Evolutionary conservation across 2,113 vertebrate species (phyloP).

Genomic region (Myrmophylax atrothorax): DNA sequence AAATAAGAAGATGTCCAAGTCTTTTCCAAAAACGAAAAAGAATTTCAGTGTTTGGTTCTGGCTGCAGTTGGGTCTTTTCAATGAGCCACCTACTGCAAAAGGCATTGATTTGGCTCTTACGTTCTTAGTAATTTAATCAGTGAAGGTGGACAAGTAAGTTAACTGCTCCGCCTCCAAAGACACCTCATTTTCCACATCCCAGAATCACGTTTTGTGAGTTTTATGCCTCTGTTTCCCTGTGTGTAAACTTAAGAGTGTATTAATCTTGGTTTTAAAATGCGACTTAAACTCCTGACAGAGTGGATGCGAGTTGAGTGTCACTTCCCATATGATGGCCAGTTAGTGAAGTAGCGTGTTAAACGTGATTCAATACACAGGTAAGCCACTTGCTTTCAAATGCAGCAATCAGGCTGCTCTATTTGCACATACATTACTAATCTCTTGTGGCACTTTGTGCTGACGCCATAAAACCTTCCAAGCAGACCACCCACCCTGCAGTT

Average conservation of each 20-base stretch:
- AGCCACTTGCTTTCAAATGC: not conserved
- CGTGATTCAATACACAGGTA: not conserved
- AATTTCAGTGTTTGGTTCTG: not conserved
- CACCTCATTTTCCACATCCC: fast-evolving
- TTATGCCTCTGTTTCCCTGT: not conserved
- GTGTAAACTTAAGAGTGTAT: not conserved
- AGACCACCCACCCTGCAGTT: slow-evolving; percentile 76
- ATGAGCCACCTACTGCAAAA: not conserved
- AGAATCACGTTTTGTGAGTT: not conserved
- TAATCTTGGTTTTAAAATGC: not conserved
- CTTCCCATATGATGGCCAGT: not conserved
- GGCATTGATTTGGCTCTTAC: not conserved
- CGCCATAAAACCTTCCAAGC: slow-evolving; percentile 37
- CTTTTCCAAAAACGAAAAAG: not conserved
- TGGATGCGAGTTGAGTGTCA: not conserved
- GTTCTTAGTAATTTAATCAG: not conserved
- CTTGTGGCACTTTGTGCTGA: slow-evolving; percentile 53
- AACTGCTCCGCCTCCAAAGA: not conserved
- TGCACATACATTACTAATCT: slow-evolving; percentile 29
- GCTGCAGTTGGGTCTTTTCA: not conserved
- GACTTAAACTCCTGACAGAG: not conserved
- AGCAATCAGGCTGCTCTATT: not conserved
- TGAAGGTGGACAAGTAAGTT: not conserved
- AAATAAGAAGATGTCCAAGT: not conserved
- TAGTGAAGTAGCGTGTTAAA: not conserved